phyloP scores from a whole-genome alignment of 2,113 vertebrate species.

The Erinaceus europaeus region DNA sequence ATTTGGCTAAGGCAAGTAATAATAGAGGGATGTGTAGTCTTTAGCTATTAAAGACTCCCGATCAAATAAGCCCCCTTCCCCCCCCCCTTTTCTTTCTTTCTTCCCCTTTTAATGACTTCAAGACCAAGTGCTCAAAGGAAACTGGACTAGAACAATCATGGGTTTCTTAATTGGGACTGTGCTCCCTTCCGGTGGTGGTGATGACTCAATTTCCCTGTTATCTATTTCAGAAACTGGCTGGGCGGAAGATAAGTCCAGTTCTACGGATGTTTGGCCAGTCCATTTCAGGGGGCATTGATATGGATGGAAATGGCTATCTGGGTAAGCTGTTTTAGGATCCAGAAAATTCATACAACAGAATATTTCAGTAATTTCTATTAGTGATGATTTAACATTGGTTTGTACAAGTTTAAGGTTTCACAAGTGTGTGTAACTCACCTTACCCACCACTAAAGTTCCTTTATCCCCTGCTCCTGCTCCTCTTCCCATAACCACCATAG shows the following conservation, averaged over 20 bases:
- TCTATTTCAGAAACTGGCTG: slow-evolving; percentile 90
- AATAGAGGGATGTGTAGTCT: not conserved
- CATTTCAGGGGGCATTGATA: slow-evolving; percentile 95
- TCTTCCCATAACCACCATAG: no score
- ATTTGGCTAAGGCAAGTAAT: not conserved
- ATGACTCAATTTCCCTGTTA: slow-evolving; percentile 53
- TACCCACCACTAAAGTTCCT: no score
- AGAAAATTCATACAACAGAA: not conserved
- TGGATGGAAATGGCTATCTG: slow-evolving; percentile 97
- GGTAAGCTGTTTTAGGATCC: slow-evolving; percentile 81
- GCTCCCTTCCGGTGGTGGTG: not conserved
- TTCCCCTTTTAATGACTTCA: no score
- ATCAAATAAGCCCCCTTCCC: not conserved
- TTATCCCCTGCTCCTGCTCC: no score
- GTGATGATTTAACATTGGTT: no score
- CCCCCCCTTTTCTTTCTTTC: no score
- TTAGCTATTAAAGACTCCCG: not conserved
- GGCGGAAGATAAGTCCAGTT: slow-evolving; percentile 85
- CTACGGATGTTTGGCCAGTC: slow-evolving; percentile 98
- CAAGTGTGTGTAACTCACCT: no score
- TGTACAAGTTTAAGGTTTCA: no score
- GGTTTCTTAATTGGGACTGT: not conserved
- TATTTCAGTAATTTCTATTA: no score
- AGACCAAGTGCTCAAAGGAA: not conserved
- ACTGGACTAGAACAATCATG: not conserved